Base-by-base conservation (phyloP, 2,113 vertebrate species). In the Chaenocephalus aceratus region DNA sequence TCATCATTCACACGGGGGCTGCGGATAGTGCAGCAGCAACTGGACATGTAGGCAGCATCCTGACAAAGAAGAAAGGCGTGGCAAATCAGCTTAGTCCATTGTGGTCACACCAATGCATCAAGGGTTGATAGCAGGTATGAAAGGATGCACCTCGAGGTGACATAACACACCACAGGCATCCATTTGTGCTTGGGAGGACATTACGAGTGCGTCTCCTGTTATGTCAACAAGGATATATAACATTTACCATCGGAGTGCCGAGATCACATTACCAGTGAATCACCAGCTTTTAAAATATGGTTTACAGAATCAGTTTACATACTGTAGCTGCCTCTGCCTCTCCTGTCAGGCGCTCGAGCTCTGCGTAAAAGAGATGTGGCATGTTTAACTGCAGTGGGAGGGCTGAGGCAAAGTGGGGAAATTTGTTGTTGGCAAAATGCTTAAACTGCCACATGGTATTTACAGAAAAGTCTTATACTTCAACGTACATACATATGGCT, bases 241-340 rank as follows among this genome's bases (percentile, higher is more conserved):
- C 66, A 34, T 90, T 91, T 88, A 83, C 65, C 71, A 21, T 74
- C 74, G 71, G 90, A 90, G 88, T 85, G 88, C 82, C 69, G 69
- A 86, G 90, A 91, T 93, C 86, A 34, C 34, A 77, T 92, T 92
- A 91, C 90, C 79, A 56, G 83, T 88, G 84, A 89, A 84, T 89
- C 82, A 81, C 77, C 65, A 70, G 76, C 86, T 93, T 91, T 92
- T 88, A 90, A 91, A 92, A 92, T 86, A 89, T 86, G 87, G 49
- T 88, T 91, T 86, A 85, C 84, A 83, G 86, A 91, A 90, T 91
- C 85, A 75, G 76, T 68, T 91, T 89, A 92, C 89, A 87, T 49
- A 12, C 79, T 48, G 88, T 48, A 46, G 79, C 21, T 36, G 76
- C 48, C 68, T 63, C 66, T 7, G 79, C 86, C 23, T 65, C 66